Conservation (phyloP, 2,797 vertebrate species). For the Acrocephalus scirpaceus region DNA sequence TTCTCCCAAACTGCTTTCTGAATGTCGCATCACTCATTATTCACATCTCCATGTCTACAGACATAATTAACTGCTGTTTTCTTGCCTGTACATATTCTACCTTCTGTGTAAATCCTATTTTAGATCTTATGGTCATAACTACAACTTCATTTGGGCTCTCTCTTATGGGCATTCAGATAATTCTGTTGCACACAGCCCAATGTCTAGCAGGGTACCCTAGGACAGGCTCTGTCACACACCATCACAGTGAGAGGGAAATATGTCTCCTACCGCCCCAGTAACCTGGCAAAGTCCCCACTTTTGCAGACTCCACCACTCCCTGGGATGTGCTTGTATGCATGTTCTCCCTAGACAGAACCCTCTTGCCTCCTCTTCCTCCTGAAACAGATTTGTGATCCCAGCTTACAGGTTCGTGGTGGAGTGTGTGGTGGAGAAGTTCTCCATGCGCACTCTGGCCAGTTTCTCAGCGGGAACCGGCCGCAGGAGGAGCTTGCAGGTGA, state of each 20-base stretch:
- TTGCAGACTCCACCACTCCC: neutral
- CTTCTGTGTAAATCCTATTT: neutral
- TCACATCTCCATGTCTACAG: neutral
- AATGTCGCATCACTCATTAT: rapidly evolving
- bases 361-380: neutral
- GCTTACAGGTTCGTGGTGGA: constrained; percentile 78
- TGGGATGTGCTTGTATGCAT: neutral
- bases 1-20: neutral
- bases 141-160: neutral
- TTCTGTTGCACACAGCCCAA: neutral
- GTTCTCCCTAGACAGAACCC: neutral
- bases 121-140: neutral
- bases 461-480: constrained; percentile 34
- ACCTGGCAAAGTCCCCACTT: neutral
- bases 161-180: neutral
- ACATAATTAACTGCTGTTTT: neutral
- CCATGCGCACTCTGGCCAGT: constrained; percentile 76
- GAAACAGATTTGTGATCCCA: neutral
- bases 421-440: constrained; percentile 82
- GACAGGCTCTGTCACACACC: neutral
- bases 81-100: neutral
- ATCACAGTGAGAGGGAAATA: neutral
- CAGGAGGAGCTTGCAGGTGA: constrained; percentile 66
- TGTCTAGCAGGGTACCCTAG: neutral
- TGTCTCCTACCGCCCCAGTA: neutral